Conservation (phyloP, 1,140 invertebrate genomes). For the Pogonognathellus flavescens region DNA sequence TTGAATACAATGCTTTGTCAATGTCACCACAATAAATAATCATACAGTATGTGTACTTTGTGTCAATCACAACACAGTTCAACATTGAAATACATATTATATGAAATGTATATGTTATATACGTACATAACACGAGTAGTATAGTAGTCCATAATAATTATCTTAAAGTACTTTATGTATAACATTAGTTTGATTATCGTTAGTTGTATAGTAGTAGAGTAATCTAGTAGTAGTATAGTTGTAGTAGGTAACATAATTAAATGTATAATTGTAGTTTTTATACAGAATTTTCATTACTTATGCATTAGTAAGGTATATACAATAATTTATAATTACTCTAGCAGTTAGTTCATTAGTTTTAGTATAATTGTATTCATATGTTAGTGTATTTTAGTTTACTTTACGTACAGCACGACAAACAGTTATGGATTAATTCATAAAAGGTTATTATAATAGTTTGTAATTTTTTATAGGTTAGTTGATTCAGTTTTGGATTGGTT, state of each 20-base stretch:
- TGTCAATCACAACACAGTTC: slow-evolving; percentile 49
- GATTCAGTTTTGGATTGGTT: background rate
- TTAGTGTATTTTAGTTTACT: background rate
- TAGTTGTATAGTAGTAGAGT: background rate
- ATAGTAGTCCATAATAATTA: slow-evolving; percentile 2
- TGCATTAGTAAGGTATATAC: background rate
- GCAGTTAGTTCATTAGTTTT: background rate
- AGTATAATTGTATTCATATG: background rate
- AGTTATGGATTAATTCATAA: slow-evolving; percentile 35
- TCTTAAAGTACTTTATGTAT: background rate
- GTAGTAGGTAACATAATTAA: background rate
- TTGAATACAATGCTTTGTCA: slow-evolving; percentile 35
- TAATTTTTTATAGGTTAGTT: slow-evolving; percentile 20
- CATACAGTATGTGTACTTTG: slow-evolving; percentile 34
- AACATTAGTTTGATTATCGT: slow-evolving; percentile 26
- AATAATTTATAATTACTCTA: background rate
- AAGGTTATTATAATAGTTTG: slow-evolving; percentile 15
- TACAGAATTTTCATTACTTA: background rate
- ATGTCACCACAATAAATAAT: slow-evolving; percentile 30
- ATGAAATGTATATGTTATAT: background rate
- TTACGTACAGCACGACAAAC: background rate
- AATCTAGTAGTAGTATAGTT: background rate
- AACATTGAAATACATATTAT: slow-evolving; percentile 16
- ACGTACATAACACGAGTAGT: slow-evolving; percentile 8
- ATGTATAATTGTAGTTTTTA: background rate